These are phyloP conservation scores for Oncopodura yosiiana DNA, from an alignment of 1,140 invertebrate genomes.

Conservation along the genomic window DNA sequence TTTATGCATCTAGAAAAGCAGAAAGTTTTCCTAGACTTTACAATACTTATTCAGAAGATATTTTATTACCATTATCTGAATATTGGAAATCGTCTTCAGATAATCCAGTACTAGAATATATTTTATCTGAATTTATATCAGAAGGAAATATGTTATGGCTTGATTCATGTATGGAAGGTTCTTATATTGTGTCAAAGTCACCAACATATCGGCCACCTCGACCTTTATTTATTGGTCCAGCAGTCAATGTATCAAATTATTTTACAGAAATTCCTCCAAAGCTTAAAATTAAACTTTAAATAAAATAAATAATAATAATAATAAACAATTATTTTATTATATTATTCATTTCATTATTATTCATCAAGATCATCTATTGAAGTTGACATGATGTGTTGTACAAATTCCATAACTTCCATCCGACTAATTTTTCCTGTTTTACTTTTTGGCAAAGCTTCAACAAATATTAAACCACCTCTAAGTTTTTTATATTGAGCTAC, in stretches of 20 bases:
- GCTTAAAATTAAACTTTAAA: no score
- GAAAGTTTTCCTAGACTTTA: slow-evolving; percentile 18
- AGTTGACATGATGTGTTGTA: no score
- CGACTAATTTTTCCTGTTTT: slow-evolving; percentile 29
- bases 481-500: not conserved
- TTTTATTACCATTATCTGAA: not conserved
- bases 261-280: slow-evolving; percentile 8
- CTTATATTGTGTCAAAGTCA: slow-evolving; percentile 7
- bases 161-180: slow-evolving; percentile 10
- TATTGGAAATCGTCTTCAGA: not conserved
- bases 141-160: not conserved
- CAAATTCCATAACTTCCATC: no score
- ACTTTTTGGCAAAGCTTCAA: not conserved
- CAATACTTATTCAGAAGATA: slow-evolving; percentile 14
- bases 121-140: not conserved
- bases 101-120: not conserved
- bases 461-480: not conserved
- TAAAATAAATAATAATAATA: no score
- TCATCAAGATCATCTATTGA: no score
- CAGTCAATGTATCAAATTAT: slow-evolving; percentile 3
- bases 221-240: slow-evolving; percentile 1
- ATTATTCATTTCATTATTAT: no score
- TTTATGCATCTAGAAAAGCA: slow-evolving; percentile 2
- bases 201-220: slow-evolving; percentile 9
- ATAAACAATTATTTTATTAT: no score